Evolutionary conservation across 2,797 vertebrate species (phyloP).

Genomic region (Apogon hyalosoma): DNA sequence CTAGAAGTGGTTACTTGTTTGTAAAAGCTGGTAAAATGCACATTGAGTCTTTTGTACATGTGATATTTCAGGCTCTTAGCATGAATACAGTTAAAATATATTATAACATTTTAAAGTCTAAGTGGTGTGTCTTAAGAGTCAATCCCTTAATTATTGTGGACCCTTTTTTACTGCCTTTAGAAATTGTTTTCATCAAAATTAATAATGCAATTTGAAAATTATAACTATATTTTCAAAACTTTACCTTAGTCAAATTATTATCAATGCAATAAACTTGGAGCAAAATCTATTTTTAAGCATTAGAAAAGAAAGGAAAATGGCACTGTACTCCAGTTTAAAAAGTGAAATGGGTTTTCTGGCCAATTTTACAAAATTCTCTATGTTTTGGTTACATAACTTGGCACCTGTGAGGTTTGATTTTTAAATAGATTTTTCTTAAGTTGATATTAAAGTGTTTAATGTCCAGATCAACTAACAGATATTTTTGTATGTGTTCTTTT

Average conservation of each 20-base stretch:
- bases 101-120: too few species aligned
- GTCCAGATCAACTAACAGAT: constrained; percentile 34
- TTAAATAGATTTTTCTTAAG: not conserved
- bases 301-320: not conserved
- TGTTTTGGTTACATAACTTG: not conserved
- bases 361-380: not conserved
- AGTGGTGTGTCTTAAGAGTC: not conserved
- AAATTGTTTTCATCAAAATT: not conserved
- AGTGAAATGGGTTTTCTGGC: not conserved
- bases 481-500: constrained; percentile 67
- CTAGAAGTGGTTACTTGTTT: constrained; percentile 10
- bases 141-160: not conserved
- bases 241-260: not conserved
- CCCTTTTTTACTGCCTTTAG: not conserved
- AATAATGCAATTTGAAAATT: not conserved
- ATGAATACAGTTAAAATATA: not conserved
- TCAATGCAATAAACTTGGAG: not conserved
- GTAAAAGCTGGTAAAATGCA: constrained; percentile 8
- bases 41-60: constrained; percentile 5
- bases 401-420: too few species aligned
- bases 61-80: constrained; percentile 2
- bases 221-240: not conserved
- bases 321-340: not conserved
- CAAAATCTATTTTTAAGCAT: not conserved
- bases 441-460: not conserved